Percentiles rank a stretch among this genome's conserved stretches.
These are phyloP conservation scores for Sinosuthora webbiana DNA, from an alignment of 2,113 vertebrate species.

Conservation along the genomic window DNA sequence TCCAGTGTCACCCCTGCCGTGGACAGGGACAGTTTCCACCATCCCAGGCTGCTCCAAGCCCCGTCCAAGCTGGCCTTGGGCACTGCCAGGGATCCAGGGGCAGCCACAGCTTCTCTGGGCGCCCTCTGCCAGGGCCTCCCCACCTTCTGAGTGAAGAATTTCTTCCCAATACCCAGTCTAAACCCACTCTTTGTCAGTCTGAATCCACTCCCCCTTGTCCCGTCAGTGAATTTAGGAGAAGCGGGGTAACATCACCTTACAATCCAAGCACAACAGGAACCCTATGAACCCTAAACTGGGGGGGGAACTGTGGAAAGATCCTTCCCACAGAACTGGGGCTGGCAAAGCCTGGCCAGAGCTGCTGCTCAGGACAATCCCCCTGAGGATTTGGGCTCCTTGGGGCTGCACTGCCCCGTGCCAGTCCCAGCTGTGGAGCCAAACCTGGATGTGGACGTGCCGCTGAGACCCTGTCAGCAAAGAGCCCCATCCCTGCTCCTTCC, in stretches of 20 bases:
- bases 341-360: not conserved
- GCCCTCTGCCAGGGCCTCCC: not conserved
- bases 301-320: not conserved
- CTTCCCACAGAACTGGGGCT: not conserved
- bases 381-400: not conserved
- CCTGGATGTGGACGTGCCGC: not conserved
- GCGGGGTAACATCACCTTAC: not conserved
- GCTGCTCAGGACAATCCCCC: not conserved
- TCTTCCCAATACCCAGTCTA: not conserved
- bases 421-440: not conserved
- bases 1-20: not conserved
- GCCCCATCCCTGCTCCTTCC: not conserved
- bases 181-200: not conserved
- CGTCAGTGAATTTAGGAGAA: not conserved
- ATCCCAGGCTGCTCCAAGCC: not conserved
- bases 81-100: not conserved
- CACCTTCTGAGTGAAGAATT: not conserved
- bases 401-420: not conserved
- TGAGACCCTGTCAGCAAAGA: not conserved
- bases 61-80: fast-evolving
- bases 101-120: not conserved
- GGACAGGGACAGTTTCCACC: not conserved
- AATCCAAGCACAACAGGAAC: not conserved
- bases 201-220: not conserved
- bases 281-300: fast-evolving